phyloP scores from a whole-genome alignment of 2,888 invertebrate genomes.

The Agrotis segetum region DNA sequence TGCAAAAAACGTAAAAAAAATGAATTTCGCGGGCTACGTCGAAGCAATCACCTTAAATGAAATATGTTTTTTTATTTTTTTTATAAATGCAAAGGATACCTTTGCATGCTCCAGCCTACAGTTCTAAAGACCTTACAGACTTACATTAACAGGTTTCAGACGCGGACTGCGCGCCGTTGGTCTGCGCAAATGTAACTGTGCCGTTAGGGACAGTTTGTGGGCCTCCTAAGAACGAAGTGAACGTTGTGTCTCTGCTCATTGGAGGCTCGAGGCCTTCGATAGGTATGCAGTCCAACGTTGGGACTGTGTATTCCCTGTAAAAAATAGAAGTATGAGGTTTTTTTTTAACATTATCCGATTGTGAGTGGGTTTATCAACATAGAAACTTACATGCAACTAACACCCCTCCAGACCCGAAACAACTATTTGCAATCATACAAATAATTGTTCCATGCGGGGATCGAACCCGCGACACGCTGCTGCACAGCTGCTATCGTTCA shows the following conservation, averaged over 20 bases:
- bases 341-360: too few species aligned
- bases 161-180: slow-evolving; percentile 67
- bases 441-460: too few species aligned
- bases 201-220: slow-evolving; percentile 81
- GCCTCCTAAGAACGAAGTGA: slow-evolving; percentile 89
- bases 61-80: neutral
- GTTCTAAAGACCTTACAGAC: slow-evolving; percentile 30
- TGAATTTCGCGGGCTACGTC: too few species aligned
- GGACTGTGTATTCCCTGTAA: slow-evolving; percentile 88
- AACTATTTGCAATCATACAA: too few species aligned
- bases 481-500: too few species aligned
- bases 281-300: slow-evolving; percentile 88
- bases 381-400: too few species aligned
- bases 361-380: too few species aligned
- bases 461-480: too few species aligned
- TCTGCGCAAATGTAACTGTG: slow-evolving; percentile 70
- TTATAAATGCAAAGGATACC: neutral
- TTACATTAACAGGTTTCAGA: slow-evolving; percentile 69
- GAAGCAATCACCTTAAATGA: too few species aligned
- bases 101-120: slow-evolving; percentile 21
- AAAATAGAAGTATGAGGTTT: slow-evolving; percentile 1
- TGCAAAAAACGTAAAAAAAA: too few species aligned
- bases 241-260: slow-evolving; percentile 88
- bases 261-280: slow-evolving; percentile 88
- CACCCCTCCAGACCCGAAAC: too few species aligned